These are phyloP conservation scores for Crematogaster levior DNA, from an alignment of 2,888 invertebrate species.

Conservation along the genomic window DNA sequence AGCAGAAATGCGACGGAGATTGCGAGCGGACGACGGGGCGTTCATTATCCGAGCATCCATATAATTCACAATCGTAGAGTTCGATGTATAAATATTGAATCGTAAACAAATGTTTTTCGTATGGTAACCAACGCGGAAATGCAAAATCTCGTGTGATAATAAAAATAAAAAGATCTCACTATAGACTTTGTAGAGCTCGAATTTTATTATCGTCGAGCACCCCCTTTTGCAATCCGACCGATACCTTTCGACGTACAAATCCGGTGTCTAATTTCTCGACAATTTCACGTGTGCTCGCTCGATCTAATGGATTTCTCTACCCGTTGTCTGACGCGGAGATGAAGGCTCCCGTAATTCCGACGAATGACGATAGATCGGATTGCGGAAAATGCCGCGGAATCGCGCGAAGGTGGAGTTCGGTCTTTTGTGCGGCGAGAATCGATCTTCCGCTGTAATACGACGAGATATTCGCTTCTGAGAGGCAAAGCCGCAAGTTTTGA, in stretches of 20 bases:
- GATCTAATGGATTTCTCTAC: neutral
- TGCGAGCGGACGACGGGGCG: neutral
- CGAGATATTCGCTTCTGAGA: constrained; percentile 57
- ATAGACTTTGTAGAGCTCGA: neutral
- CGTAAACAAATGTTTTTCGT: neutral
- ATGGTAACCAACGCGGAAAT: too few species aligned
- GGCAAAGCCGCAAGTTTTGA: constrained; percentile 69
- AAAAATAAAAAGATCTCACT: neutral
- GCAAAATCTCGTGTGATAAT: neutral
- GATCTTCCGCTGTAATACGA: constrained; percentile 64
- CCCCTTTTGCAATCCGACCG: neutral
- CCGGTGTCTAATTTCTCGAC: constrained; percentile 14
- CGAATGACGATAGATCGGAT: constrained; percentile 65
- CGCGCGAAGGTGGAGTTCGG: constrained; percentile 35
- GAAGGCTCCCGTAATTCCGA: constrained; percentile 53
- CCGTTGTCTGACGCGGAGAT: constrained; percentile 20
- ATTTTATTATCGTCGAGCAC: neutral
- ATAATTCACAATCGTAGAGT: neutral
- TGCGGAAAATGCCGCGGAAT: constrained; percentile 64
- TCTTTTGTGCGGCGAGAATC: constrained; percentile 66
- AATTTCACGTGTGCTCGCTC: neutral
- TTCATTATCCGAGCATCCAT: neutral
- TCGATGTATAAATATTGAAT: neutral
- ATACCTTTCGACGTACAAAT: neutral
- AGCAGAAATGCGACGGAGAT: neutral